Evolutionary conservation across 2,888 invertebrate genomes (phyloP).

Genomic region (Hyles lineata): DNA sequence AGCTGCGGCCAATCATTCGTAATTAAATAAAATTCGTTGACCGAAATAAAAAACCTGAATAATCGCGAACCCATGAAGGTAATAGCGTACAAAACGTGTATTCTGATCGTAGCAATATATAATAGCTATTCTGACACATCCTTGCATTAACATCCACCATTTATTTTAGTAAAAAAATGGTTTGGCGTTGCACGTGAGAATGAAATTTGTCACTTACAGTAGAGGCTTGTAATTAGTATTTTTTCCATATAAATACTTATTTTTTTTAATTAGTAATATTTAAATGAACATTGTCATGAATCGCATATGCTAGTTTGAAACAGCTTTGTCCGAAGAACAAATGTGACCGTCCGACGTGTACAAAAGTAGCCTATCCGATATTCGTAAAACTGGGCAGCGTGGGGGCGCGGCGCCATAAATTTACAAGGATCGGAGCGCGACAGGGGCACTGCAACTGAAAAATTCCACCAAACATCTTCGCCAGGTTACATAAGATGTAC

Average conservation of each 20-base stretch:
- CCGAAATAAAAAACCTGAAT: slow-evolving; percentile 18
- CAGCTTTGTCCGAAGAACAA: slow-evolving; percentile 43
- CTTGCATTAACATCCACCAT: background rate
- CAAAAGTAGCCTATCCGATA: slow-evolving; percentile 63
- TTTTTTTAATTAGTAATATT: background rate
- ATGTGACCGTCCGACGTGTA: slow-evolving; percentile 59
- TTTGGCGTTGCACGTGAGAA: background rate
- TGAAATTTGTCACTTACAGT: background rate
- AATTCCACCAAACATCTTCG: slow-evolving; percentile 69
- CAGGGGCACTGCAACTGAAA: slow-evolving; percentile 76
- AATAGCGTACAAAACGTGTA: background rate
- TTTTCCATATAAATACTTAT: background rate
- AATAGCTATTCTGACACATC: background rate
- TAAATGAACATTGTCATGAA: too few relatives aligned
- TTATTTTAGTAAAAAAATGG: background rate
- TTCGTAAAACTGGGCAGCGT: slow-evolving; percentile 70
- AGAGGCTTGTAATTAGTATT: background rate
- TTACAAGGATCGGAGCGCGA: slow-evolving; percentile 76
- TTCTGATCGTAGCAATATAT: background rate
- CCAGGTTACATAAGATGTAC: slow-evolving; percentile 34
- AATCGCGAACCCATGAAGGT: slow-evolving; percentile 7
- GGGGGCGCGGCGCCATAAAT: slow-evolving; percentile 75
- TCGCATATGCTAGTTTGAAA: background rate
- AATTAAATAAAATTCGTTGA: slow-evolving; percentile 24
- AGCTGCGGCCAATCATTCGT: slow-evolving; percentile 21